Evolutionary conservation across 2,797 vertebrate species (phyloP).

Genomic region (Mormyrus hasselquistii): DNA sequence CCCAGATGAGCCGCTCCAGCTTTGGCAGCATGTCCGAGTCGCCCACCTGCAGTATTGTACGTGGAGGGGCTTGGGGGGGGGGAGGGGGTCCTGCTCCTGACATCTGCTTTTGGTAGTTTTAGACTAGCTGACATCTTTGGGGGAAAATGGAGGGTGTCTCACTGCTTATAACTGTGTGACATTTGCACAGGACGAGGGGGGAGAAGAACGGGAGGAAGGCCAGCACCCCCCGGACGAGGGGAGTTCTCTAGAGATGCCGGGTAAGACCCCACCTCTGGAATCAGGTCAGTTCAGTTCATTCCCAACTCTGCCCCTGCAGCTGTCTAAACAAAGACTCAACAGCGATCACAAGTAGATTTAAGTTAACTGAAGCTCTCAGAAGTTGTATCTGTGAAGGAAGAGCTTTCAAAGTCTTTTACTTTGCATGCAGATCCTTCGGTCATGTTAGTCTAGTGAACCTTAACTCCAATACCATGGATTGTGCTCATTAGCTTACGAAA

Average conservation of each 20-base stretch:
- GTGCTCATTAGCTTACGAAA: neutral
- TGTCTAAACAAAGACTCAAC: neutral
- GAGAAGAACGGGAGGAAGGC: slow-evolving; percentile 66
- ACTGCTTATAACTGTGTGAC: neutral
- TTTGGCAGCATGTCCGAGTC: slow-evolving; percentile 83
- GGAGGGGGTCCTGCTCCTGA: neutral
- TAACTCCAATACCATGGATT: neutral
- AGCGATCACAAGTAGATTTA: neutral
- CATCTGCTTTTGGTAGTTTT: neutral
- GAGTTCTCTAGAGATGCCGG: slow-evolving; percentile 52
- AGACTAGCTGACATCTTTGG: neutral
- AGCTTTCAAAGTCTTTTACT: neutral
- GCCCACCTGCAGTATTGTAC: slow-evolving; percentile 77
- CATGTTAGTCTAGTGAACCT: neutral
- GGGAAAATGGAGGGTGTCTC: neutral
- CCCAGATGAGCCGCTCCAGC: slow-evolving; percentile 80
- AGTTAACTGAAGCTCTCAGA: neutral
- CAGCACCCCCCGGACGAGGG: slow-evolving; percentile 64
- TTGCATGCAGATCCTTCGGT: neutral
- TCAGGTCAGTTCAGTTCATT: neutral
- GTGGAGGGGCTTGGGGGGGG: slow-evolving; percentile 15
- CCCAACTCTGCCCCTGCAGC: neutral
- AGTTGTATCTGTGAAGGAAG: neutral
- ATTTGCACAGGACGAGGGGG: slow-evolving; percentile 52
- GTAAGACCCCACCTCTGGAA: slow-evolving; percentile 42